Percentiles rank a stretch among this genome's conserved stretches.
Conservation (phyloP, 2,888 invertebrate species). For the Rhimphoctona megacephalus region DNA sequence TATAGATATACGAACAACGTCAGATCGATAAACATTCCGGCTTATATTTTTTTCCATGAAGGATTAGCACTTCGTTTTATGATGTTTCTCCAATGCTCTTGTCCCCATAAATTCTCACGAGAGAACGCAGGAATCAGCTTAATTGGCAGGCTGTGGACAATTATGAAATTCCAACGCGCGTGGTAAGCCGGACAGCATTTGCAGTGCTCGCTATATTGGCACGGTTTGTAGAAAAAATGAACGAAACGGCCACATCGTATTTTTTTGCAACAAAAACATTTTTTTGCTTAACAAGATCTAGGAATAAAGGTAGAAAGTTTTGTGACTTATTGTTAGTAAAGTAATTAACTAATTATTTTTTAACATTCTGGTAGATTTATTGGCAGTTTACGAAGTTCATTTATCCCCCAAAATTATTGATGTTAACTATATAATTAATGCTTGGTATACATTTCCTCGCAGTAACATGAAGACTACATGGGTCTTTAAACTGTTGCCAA, state of each 20-base stretch:
- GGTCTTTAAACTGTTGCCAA: too few species aligned
- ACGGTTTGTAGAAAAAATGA: constrained; percentile 26
- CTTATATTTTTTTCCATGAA: constrained; percentile 7
- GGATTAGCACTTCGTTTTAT: constrained; percentile 35
- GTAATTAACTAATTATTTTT: not conserved
- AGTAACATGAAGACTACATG: too few species aligned
- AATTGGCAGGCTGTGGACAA: constrained; percentile 58
- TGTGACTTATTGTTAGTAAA: not conserved
- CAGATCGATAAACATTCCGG: constrained; percentile 2
- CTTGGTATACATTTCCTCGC: too few species aligned
- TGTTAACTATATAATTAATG: too few species aligned
- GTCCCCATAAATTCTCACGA: constrained; percentile 22
- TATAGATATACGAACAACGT: not conserved
- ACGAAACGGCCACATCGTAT: not conserved
- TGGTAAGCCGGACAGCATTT: constrained; percentile 50
- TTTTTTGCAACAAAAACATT: not conserved
- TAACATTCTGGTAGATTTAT: not conserved
- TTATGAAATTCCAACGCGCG: constrained; percentile 65
- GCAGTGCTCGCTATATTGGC: constrained; percentile 40
- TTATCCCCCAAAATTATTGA: not conserved
- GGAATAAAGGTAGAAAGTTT: not conserved
- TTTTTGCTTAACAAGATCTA: not conserved
- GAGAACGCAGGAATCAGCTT: constrained; percentile 54
- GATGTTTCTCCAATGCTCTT: constrained; percentile 20
- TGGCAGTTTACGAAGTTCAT: not conserved